Conservation (phyloP, 1,140 invertebrate species). For the Zelostemma sp. region DNA sequence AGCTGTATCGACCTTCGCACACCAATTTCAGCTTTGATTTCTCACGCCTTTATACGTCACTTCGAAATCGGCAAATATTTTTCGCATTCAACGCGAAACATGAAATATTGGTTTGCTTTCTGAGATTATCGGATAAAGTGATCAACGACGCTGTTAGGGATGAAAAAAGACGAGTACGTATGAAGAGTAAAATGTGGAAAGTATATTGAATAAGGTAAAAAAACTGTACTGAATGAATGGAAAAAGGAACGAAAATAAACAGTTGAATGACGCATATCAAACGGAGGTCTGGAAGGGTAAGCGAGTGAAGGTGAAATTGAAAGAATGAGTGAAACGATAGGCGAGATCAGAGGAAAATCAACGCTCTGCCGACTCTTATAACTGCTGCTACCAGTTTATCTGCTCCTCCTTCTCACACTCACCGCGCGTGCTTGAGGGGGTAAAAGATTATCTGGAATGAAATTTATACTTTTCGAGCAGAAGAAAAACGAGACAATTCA, state of each 20-base stretch:
- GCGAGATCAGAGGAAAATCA: constrained; percentile 58
- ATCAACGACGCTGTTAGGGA: background rate
- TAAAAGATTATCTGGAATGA: constrained; percentile 55
- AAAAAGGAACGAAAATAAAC: constrained; percentile 40
- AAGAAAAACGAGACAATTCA: constrained; percentile 63
- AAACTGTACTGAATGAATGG: constrained; percentile 41
- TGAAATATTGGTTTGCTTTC: too few relatives aligned
- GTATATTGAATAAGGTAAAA: constrained; percentile 37
- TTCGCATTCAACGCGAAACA: too few relatives aligned
- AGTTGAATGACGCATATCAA: constrained; percentile 28
- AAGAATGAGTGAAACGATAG: constrained; percentile 31
- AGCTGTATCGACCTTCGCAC: too few relatives aligned
- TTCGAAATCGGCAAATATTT: too few relatives aligned
- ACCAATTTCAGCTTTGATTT: too few relatives aligned
- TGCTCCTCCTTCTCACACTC: constrained; percentile 50
- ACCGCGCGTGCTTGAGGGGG: constrained; percentile 50
- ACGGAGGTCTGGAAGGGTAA: constrained; percentile 39
- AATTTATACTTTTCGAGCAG: constrained; percentile 58
- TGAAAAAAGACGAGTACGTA: too few relatives aligned
- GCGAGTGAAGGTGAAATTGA: constrained; percentile 41
- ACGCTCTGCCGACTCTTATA: too few relatives aligned
- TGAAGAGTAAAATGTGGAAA: too few relatives aligned
- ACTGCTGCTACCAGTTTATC: constrained; percentile 63
- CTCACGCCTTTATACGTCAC: too few relatives aligned
- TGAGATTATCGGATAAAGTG: too few relatives aligned